Percentiles rank a stretch among this genome's conserved stretches.
phyloP scores from a whole-genome alignment of 2,797 vertebrate genomes.

The Cirrhinus molitorella region DNA sequence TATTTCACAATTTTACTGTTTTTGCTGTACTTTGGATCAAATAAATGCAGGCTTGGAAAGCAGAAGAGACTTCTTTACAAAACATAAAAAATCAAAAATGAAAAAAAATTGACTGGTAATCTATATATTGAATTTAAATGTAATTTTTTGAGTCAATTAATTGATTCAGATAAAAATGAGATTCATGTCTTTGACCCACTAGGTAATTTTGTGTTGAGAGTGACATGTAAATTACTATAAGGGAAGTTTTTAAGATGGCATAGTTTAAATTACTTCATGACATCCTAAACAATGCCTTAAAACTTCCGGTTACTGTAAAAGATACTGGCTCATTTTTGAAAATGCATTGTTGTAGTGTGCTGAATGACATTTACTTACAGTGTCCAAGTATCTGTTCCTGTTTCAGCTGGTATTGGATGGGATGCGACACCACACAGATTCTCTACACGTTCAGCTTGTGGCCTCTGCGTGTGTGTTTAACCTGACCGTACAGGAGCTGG shows the following conservation, averaged over 20 bases:
- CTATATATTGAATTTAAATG: background rate
- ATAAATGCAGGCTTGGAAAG: no score
- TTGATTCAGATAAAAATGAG: background rate
- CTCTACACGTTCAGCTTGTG: constrained; percentile 88
- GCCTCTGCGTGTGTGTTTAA: constrained; percentile 92
- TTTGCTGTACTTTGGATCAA: no score
- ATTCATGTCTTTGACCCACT: background rate
- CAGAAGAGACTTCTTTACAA: no score
- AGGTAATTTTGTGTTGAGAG: background rate
- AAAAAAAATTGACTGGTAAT: background rate
- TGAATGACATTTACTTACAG: background rate
- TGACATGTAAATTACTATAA: background rate
- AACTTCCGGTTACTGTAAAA: background rate
- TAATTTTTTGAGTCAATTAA: background rate
- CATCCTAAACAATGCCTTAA: background rate
- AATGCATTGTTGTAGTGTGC: background rate
- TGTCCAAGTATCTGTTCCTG: constrained; percentile 28
- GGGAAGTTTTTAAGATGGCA: background rate
- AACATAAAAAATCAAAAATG: no score
- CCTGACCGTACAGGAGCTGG: constrained; percentile 88
- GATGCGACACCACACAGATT: constrained; percentile 89
- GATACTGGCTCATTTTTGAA: background rate
- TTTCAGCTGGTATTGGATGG: constrained; percentile 86
- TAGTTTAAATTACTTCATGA: background rate
- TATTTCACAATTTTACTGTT: no score